Evolutionary conservation across 2,113 vertebrate species (phyloP).

Genomic region (Ochotona princeps): DNA sequence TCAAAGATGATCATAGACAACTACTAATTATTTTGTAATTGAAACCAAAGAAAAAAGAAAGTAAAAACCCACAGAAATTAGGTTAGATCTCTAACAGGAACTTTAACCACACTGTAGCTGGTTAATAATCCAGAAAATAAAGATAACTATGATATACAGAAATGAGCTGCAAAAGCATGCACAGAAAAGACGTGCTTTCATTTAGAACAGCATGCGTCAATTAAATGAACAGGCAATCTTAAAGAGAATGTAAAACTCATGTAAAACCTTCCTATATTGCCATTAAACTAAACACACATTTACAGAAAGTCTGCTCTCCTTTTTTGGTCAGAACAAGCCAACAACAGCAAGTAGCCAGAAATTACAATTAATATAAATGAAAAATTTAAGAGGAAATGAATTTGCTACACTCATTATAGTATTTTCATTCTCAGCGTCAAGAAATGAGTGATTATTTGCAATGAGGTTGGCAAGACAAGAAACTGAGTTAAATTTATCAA

Average conservation of each 20-base stretch:
- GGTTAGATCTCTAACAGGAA: constrained; percentile 48
- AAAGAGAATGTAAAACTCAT: constrained; percentile 69
- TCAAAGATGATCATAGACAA: constrained; percentile 33
- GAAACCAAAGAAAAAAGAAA: constrained; percentile 62
- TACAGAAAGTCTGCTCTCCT: constrained; percentile 46
- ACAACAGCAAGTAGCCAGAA: constrained; percentile 83
- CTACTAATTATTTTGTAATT: not conserved
- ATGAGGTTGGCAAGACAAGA: constrained; percentile 83
- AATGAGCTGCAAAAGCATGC: constrained; percentile 78
- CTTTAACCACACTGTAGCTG: constrained; percentile 35
- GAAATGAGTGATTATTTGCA: constrained; percentile 74
- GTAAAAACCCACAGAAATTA: constrained; percentile 50
- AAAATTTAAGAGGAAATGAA: constrained; percentile 70
- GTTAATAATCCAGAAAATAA: constrained; percentile 71
- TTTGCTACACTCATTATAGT: constrained; percentile 75
- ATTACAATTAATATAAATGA: constrained; percentile 74
- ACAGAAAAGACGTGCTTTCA: constrained; percentile 78
- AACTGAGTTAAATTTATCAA: constrained; percentile 80
- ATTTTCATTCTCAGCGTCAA: constrained; percentile 74
- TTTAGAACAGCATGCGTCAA: constrained; percentile 83
- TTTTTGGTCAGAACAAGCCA: constrained; percentile 78
- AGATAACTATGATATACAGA: constrained; percentile 46
- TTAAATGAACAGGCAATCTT: constrained; percentile 77
- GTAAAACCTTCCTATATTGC: constrained; percentile 63
- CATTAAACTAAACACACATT: constrained; percentile 57